Conservation (phyloP, 2,888 invertebrate genomes). For the Callosobruchus maculatus region DNA sequence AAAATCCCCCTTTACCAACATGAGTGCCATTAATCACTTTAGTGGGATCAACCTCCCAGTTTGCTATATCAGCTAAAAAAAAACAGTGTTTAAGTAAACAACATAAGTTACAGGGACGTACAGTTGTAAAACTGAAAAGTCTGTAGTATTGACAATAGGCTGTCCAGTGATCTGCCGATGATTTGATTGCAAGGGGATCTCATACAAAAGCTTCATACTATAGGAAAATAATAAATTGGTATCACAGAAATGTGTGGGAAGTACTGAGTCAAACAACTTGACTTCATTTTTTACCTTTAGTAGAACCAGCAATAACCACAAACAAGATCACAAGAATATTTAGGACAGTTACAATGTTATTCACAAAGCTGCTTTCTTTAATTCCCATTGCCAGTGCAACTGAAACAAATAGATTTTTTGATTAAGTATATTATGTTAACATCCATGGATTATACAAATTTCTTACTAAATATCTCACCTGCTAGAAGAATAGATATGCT, state of each 20-base stretch:
- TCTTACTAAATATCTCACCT: too few relatives aligned
- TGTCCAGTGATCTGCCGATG: too few relatives aligned
- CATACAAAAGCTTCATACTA: too few relatives aligned
- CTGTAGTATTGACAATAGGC: too few relatives aligned
- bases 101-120: too few relatives aligned
- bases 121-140: too few relatives aligned
- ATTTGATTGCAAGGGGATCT: too few relatives aligned
- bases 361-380: conserved; percentile 81
- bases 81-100: conserved; percentile 1
- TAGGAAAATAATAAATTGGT: too few relatives aligned
- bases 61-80: conserved; percentile 20
- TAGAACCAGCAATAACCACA: conserved; percentile 74
- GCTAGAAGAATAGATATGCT: conserved; percentile 67
- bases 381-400: conserved; percentile 78
- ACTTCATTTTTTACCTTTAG: conserved; percentile 70
- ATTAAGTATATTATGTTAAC: too few relatives aligned
- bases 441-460: too few relatives aligned
- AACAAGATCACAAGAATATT: conserved; percentile 80
- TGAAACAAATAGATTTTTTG: conserved; percentile 38
- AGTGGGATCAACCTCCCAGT: conserved; percentile 13
- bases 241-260: too few relatives aligned
- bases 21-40: conserved; percentile 33
- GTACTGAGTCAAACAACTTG: too few relatives aligned
- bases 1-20: conserved; percentile 72
- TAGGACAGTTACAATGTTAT: conserved; percentile 80